A percentile compares a stretch with the other conserved stretches of the same genome.
Evolutionary conservation across 2,113 vertebrate genomes (phyloP).

Genomic region (Podiceps cristatus): DNA sequence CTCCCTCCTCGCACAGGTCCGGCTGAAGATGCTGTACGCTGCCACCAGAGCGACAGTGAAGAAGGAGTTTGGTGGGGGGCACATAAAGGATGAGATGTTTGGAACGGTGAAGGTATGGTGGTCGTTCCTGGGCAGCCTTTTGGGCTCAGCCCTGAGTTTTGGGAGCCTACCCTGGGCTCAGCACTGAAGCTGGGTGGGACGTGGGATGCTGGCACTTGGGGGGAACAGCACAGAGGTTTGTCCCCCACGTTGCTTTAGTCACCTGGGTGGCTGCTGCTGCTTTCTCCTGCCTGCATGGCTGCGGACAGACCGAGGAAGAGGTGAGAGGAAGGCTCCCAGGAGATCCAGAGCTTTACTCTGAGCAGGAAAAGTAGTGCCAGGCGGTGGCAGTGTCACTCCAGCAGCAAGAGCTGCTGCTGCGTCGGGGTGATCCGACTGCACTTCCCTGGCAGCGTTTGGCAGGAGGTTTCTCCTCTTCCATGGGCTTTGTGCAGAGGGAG

Average conservation of each 20-base stretch:
- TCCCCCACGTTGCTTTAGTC: accelerated
- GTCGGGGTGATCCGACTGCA: accelerated
- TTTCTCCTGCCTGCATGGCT: neutral
- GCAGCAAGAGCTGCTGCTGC: neutral
- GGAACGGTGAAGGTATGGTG: slow-evolving; percentile 89
- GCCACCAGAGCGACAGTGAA: slow-evolving; percentile 97
- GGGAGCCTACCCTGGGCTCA: neutral
- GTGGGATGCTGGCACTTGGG: neutral
- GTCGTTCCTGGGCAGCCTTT: neutral
- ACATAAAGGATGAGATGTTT: slow-evolving; percentile 96
- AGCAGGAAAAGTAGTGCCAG: neutral
- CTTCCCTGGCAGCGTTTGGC: neutral
- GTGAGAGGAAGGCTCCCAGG: neutral
- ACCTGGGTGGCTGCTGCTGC: neutral
- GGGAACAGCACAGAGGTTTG: neutral
- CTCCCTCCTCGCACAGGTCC: slow-evolving; percentile 79
- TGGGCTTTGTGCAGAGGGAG: neutral
- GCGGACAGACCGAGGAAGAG: accelerated
- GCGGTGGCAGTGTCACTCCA: slow-evolving; percentile 38
- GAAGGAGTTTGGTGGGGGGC: slow-evolving; percentile 96
- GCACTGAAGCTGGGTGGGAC: accelerated
- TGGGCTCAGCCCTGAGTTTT: neutral
- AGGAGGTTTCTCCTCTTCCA: neutral
- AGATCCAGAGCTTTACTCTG: neutral
- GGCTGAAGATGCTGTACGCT: slow-evolving; percentile 99